These are phyloP conservation scores for Typhlichthys subterraneus DNA, from an alignment of 2,797 vertebrate species.

Conservation along the genomic window DNA sequence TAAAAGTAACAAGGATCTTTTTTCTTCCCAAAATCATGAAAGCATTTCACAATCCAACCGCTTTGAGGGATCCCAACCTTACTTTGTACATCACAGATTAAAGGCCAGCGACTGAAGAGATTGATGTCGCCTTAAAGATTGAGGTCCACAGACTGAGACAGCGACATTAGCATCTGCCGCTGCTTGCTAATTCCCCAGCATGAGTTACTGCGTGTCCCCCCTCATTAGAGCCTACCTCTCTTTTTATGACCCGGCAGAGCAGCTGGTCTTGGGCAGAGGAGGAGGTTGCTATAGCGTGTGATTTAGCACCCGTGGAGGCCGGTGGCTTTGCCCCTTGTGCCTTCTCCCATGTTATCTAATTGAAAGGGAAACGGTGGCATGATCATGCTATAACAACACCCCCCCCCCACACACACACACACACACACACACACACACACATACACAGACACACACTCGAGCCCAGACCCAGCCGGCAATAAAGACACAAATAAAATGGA, in stretches of 20 bases:
- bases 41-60: too few relatives aligned
- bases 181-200: conserved; percentile 38
- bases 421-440: too few relatives aligned
- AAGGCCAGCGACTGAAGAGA: too few relatives aligned
- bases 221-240: conserved; percentile 20
- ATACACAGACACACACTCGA: conserved; percentile 21
- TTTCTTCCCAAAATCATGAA: too few relatives aligned
- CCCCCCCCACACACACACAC: conserved; percentile 18
- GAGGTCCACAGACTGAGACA: neutral
- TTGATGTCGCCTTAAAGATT: too few relatives aligned
- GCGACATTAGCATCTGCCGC: conserved; percentile 42
- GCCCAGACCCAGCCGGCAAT: conserved; percentile 56
- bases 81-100: too few relatives aligned
- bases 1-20: too few relatives aligned
- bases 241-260: conserved; percentile 25
- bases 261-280: conserved; percentile 48
- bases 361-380: conserved; percentile 66
- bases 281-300: conserved; percentile 40
- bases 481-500: conserved; percentile 68
- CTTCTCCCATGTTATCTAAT: conserved; percentile 63
- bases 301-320: conserved; percentile 59
- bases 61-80: too few relatives aligned
- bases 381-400: conserved; percentile 67
- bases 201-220: conserved; percentile 29
- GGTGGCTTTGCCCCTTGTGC: conserved; percentile 29